These are phyloP conservation scores for Zeuzera pyrina DNA, from an alignment of 2,888 invertebrate genomes.

Conservation along the genomic window DNA sequence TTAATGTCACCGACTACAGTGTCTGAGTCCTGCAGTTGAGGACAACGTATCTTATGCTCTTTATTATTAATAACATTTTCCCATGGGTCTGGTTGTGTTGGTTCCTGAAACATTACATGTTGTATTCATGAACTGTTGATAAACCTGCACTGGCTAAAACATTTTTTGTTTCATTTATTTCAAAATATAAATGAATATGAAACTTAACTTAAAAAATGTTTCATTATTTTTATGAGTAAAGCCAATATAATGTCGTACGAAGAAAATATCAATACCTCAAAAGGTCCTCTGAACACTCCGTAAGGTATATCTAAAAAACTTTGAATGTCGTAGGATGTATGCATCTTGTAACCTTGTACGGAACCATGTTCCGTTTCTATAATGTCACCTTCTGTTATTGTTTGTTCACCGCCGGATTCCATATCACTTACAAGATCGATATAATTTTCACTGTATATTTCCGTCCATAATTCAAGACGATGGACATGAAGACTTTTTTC, in stretches of 20 bases:
- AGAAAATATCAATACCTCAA: no score
- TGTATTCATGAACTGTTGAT: no score
- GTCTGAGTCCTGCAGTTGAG: constrained; percentile 29
- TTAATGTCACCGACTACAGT: constrained; percentile 27
- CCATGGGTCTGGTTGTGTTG: constrained; percentile 24
- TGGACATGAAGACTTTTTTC: constrained; percentile 30
- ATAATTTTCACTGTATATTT: constrained; percentile 29
- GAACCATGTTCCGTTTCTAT: constrained; percentile 32
- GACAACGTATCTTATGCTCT: constrained; percentile 35
- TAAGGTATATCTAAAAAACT: constrained; percentile 48
- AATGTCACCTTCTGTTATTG: constrained; percentile 7
- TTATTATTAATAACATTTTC: constrained; percentile 18
- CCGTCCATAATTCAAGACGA: constrained; percentile 40
- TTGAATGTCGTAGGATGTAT: constrained; percentile 22
- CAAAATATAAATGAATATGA: not conserved
- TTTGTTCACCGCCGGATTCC: not conserved
- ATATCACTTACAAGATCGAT: not conserved
- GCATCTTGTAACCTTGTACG: constrained; percentile 29
- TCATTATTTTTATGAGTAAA: not conserved
- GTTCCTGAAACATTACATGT: constrained; percentile 40
- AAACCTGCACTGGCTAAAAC: no score
- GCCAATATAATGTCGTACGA: no score
- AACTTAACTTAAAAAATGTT: not conserved
- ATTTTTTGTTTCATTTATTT: no score
- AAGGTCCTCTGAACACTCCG: constrained; percentile 27